Base-by-base conservation (phyloP, 2,113 vertebrate species). In the Hypomesus transpacificus region DNA sequence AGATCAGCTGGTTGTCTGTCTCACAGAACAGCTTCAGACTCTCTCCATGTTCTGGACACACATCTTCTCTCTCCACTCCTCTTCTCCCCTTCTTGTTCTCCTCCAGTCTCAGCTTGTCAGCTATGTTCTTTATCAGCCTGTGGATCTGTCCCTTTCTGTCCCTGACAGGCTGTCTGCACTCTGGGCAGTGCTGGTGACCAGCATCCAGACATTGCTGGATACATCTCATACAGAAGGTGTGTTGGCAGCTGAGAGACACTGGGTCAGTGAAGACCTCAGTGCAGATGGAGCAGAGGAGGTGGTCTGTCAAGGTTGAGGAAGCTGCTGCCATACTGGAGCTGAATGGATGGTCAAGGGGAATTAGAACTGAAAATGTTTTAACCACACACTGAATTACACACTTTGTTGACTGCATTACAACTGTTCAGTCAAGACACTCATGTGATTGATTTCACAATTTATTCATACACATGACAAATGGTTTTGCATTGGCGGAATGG, bases 111-210 rank as follows among this genome's bases (percentile, higher is more conserved):
- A 5, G 21, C 57, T 39, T 11, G 57, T 66, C 73, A 56, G 66
- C 74, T 53, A 70, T 70, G 67, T 39, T 64, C 75, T 68, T 76
- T 65, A 74, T 77, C 68, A 58, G 66, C 16, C 61, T 58, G 56
- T 83, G 77, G 39, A 60, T 75, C 74, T 71, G 67, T 64, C 61
- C 18, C 60, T 75, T 75, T 76, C 72, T 53, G 17, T 73, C 39
- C 50, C 66, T 64, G 56, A 66, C 17, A 0, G 13, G 70, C 59
- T 24, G 14, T 21, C 18, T 13, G n/a, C 34, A 31, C 50, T 64
- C 57, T 4, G 54, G 70, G 70, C 39, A 75, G 57, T 71, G 61
- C 56, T 53, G 70, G 66, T 66, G 62, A 54, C 39, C 13, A 3
- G 63, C 57, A 60, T 53, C 18, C 20, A 24, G 56, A 64, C 65